Percentiles rank a stretch among this genome's conserved stretches.
Evolutionary conservation across 2,797 vertebrate species (phyloP).

Genomic region (Mallotus villosus): DNA sequence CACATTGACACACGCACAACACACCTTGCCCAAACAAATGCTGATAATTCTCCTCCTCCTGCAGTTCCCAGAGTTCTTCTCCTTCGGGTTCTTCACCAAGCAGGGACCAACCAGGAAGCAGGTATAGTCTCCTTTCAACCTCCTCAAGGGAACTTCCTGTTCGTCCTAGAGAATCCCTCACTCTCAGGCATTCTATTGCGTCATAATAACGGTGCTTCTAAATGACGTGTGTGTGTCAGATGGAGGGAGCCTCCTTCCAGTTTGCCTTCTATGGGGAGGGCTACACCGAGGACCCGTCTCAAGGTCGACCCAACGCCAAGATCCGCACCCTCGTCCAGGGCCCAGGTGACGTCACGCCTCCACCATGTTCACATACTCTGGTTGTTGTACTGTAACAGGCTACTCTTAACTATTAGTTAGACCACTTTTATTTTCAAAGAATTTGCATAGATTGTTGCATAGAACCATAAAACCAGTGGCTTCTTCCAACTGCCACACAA

Average conservation of each 20-base stretch:
- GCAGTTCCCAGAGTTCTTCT: slow-evolving; percentile 92
- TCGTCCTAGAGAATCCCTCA: neutral
- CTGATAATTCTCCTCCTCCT: neutral
- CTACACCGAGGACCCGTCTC: slow-evolving; percentile 79
- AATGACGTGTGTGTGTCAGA: slow-evolving; percentile 64
- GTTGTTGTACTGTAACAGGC: too few relatives aligned
- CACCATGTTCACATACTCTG: neutral
- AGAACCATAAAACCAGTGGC: too few relatives aligned
- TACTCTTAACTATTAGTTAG: too few relatives aligned
- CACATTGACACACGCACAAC: neutral
- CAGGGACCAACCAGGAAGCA: slow-evolving; percentile 91
- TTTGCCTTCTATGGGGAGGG: slow-evolving; percentile 90
- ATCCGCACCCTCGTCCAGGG: slow-evolving; percentile 91
- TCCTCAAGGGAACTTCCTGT: too few relatives aligned
- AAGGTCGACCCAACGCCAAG: slow-evolving; percentile 84
- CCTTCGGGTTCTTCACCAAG: slow-evolving; percentile 87
- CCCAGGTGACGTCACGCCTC: slow-evolving; percentile 78
- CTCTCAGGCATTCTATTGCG: neutral
- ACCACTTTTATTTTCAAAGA: too few relatives aligned
- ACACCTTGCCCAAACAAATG: neutral
- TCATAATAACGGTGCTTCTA: neutral
- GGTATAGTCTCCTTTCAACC: slow-evolving; percentile 67
- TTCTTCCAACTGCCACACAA: neutral
- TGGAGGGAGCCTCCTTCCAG: slow-evolving; percentile 86
- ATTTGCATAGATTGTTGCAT: too few relatives aligned